Evolutionary conservation across 2,888 invertebrate species (phyloP).

Genomic region (Hemithea aestivaria): DNA sequence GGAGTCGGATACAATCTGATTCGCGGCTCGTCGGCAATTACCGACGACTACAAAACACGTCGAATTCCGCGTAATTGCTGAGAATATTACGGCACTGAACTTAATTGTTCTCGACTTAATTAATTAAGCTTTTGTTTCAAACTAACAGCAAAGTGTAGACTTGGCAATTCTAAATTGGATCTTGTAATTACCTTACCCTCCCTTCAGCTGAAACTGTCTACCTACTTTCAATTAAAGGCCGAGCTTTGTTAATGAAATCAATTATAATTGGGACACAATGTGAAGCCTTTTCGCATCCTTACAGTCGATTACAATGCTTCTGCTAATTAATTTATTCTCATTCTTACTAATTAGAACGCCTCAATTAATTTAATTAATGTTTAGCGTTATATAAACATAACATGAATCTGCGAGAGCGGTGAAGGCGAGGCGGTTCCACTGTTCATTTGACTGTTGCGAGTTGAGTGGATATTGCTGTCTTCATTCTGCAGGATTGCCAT

Average conservation of each 20-base stretch:
- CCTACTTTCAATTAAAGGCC: constrained; percentile 76
- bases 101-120: constrained; percentile 80
- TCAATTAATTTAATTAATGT: constrained; percentile 22
- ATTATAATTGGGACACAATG: constrained; percentile 72
- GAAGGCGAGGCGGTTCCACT: constrained; percentile 20
- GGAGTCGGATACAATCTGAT: constrained; percentile 64
- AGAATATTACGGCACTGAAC: constrained; percentile 77
- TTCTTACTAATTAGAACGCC: constrained; percentile 31
- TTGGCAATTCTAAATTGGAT: constrained; percentile 80
- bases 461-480: constrained; percentile 36
- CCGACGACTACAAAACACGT: constrained; percentile 72
- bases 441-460: constrained; percentile 31
- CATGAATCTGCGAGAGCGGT: constrained; percentile 21
- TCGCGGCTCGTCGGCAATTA: constrained; percentile 69
- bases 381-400: constrained; percentile 24
- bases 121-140: constrained; percentile 80
- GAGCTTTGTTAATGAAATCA: constrained; percentile 74
- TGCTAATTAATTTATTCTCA: constrained; percentile 51
- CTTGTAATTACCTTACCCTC: constrained; percentile 78
- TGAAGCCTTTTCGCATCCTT: constrained; percentile 51
- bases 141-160: constrained; percentile 80
- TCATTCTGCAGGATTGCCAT: constrained; percentile 41
- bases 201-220: constrained; percentile 73
- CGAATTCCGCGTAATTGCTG: constrained; percentile 76
- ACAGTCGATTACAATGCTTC: constrained; percentile 44